A percentile compares a stretch with the other conserved stretches of the same genome.
Conservation (phyloP, 2,888 invertebrate genomes). For the Tachina grossa region DNA sequence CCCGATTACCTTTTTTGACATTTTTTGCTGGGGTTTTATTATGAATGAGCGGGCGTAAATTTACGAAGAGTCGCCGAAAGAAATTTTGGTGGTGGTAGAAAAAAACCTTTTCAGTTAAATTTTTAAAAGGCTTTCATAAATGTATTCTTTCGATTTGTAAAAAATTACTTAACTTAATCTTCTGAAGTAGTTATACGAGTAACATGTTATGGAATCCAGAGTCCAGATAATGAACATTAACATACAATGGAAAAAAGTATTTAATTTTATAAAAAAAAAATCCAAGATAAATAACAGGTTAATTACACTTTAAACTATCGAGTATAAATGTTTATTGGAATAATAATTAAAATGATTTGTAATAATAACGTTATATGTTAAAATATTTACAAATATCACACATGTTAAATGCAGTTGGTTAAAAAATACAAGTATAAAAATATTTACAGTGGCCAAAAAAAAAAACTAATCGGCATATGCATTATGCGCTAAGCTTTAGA, state of each 20-base stretch:
- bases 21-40: no score
- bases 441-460: no score
- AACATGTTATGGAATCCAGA: no score
- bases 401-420: not conserved
- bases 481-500: no score
- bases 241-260: not conserved
- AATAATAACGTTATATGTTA: conserved; percentile 1
- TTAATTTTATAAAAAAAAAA: not conserved
- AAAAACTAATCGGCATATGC: no score
- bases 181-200: not conserved
- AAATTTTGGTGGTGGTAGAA: no score
- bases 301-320: conserved; percentile 30
- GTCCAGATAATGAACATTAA: not conserved
- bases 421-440: not conserved
- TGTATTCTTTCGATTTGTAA: no score
- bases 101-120: no score
- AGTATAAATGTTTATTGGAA: conserved; percentile 11
- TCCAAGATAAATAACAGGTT: not conserved
- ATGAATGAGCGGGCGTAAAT: no score
- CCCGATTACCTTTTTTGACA: no score
- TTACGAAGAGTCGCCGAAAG: no score
- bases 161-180: not conserved
- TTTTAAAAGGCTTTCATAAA: no score
- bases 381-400: conserved; percentile 38
- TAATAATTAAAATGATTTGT: conserved; percentile 10